These are phyloP conservation scores for Apteryx mantelli DNA, from an alignment of 2,113 vertebrate genomes.

Conservation along the genomic window DNA sequence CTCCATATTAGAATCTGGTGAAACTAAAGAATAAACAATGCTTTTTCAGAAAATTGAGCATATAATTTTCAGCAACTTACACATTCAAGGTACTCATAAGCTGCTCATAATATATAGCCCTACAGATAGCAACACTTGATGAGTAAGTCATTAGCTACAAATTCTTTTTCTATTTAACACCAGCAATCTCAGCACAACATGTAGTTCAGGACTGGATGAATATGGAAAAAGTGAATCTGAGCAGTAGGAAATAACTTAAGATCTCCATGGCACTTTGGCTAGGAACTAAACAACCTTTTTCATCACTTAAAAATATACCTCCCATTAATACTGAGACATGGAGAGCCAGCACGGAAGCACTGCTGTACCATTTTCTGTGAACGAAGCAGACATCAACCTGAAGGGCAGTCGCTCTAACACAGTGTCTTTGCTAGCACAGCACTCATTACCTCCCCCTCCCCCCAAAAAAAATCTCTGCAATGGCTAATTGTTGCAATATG, in stretches of 20 bases:
- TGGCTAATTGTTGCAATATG: no score
- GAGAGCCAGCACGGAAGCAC: neutral
- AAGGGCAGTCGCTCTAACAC: no score
- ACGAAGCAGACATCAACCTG: fast-evolving
- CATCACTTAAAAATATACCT: neutral
- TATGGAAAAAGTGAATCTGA: neutral
- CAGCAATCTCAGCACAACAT: neutral
- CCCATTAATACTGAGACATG: fast-evolving
- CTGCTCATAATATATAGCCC: no score
- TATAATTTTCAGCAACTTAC: no score
- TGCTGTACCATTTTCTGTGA: neutral
- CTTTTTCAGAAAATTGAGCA: neutral
- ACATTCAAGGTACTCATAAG: no score
- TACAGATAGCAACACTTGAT: no score
- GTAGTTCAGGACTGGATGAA: neutral
- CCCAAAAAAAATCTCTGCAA: neutral
- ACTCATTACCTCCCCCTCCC: neutral
- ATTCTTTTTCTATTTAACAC: neutral
- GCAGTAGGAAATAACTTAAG: neutral
- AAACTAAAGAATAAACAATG: neutral
- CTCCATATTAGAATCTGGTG: neutral
- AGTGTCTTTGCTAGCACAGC: neutral
- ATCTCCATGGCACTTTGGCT: neutral
- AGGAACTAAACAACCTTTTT: neutral
- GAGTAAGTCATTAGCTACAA: no score